These are phyloP conservation scores for Drosophila orosa DNA, from an alignment of 1,140 invertebrate genomes.

Conservation along the genomic window DNA sequence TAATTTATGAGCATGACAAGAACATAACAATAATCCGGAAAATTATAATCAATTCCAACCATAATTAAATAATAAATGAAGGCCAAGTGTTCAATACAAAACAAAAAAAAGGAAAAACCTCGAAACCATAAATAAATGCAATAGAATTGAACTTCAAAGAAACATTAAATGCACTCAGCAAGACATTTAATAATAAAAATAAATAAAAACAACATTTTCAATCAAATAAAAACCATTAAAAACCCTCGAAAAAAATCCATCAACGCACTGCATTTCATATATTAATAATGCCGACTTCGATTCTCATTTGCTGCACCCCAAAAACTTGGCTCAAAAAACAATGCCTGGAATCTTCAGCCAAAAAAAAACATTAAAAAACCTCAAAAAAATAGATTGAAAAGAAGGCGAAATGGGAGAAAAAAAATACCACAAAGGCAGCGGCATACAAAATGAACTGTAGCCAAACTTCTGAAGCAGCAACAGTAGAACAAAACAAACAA, in stretches of 20 bases:
- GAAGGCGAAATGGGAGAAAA: constrained; percentile 20
- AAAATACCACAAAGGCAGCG: constrained; percentile 55
- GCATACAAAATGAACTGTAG: constrained; percentile 78
- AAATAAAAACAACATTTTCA: not conserved
- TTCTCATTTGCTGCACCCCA: constrained; percentile 49
- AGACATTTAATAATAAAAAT: not conserved
- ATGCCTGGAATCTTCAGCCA: not conserved
- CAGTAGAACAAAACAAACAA: constrained; percentile 78
- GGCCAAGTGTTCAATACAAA: constrained; percentile 5
- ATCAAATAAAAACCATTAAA: constrained; percentile 28
- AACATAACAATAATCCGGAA: constrained; percentile 10
- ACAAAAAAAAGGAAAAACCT: not conserved
- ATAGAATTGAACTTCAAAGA: not conserved
- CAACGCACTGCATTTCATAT: constrained; percentile 60
- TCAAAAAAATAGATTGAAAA: constrained; percentile 38
- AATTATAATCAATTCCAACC: constrained; percentile 3
- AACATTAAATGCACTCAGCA: not conserved
- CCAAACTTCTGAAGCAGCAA: constrained; percentile 65
- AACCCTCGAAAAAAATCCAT: not conserved
- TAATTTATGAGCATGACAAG: constrained; percentile 10
- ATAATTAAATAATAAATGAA: constrained; percentile 10
- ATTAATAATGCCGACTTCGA: constrained; percentile 41
- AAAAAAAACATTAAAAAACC: constrained; percentile 19
- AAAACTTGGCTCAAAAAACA: constrained; percentile 51
- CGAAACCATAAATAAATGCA: constrained; percentile 17